Percentiles rank a stretch among this genome's conserved stretches.
Conservation (phyloP, 2,888 invertebrate species). For the Lycophotia porphyrea region DNA sequence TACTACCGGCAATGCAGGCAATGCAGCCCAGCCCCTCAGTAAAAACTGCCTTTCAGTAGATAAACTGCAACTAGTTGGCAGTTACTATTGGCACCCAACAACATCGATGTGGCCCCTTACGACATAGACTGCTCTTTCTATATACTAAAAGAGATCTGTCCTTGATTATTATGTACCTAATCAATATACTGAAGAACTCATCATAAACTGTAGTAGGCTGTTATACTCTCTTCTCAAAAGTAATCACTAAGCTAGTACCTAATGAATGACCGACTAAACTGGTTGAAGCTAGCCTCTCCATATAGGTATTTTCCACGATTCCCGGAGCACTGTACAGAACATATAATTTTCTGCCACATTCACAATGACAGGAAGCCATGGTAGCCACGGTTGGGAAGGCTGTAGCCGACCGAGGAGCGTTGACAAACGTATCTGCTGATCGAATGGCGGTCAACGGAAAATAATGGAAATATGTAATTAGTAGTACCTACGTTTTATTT, state of each 20-base stretch:
- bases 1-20: too few relatives aligned
- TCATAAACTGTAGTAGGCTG: background rate
- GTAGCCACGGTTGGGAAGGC: constrained; percentile 62
- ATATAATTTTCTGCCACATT: constrained; percentile 53
- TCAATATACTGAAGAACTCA: background rate
- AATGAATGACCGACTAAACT: background rate
- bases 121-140: background rate
- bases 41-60: too few relatives aligned
- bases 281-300: background rate
- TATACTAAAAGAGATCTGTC: background rate
- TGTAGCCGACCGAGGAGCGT: constrained; percentile 51
- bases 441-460: constrained; percentile 52
- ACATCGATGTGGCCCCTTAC: background rate
- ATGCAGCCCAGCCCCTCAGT: too few relatives aligned
- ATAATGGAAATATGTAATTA: constrained; percentile 50
- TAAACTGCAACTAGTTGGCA: background rate
- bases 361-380: constrained; percentile 59
- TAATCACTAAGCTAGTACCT: background rate
- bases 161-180: background rate
- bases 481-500: constrained; percentile 26
- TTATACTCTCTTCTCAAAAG: background rate
- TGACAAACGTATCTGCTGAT: constrained; percentile 62
- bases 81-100: background rate
- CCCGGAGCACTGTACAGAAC: constrained; percentile 29
- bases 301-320: constrained; percentile 15